Evolutionary conservation across 2,888 invertebrate genomes (phyloP).

Genomic region (Drosophila picticornis): DNA sequence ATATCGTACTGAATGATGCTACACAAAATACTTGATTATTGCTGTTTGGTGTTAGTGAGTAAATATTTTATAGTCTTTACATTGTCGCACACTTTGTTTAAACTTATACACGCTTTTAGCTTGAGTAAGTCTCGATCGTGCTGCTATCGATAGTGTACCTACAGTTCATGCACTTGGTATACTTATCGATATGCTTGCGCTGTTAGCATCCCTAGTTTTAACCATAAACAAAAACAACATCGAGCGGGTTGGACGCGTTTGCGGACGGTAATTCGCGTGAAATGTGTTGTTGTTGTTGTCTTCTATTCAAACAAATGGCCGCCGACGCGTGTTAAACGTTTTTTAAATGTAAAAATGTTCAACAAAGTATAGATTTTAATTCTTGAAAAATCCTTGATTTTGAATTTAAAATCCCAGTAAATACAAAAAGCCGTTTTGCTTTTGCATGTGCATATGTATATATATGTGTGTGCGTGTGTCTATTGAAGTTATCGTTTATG

Average conservation of each 20-base stretch:
- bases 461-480: constrained; percentile 10
- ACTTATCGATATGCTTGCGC: constrained; percentile 3
- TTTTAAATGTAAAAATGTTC: constrained; percentile 20
- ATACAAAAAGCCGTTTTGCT: constrained; percentile 38
- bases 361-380: constrained; percentile 17
- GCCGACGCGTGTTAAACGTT: constrained; percentile 57
- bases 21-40: no score
- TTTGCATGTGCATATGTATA: constrained; percentile 9
- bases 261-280: constrained; percentile 55
- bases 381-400: constrained; percentile 8
- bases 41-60: neutral
- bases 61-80: no score
- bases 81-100: neutral
- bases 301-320: constrained; percentile 63
- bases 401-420: constrained; percentile 33
- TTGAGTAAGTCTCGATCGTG: neutral
- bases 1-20: neutral
- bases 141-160: constrained; percentile 16
- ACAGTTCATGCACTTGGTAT: neutral
- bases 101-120: neutral
- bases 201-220: constrained; percentile 46
- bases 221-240: constrained; percentile 62
- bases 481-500: constrained; percentile 30
- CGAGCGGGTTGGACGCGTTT: constrained; percentile 49
- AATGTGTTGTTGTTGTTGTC: constrained; percentile 39